phyloP scores from a whole-genome alignment of 2,797 vertebrate species.

The Enteromius fasciolatus region DNA sequence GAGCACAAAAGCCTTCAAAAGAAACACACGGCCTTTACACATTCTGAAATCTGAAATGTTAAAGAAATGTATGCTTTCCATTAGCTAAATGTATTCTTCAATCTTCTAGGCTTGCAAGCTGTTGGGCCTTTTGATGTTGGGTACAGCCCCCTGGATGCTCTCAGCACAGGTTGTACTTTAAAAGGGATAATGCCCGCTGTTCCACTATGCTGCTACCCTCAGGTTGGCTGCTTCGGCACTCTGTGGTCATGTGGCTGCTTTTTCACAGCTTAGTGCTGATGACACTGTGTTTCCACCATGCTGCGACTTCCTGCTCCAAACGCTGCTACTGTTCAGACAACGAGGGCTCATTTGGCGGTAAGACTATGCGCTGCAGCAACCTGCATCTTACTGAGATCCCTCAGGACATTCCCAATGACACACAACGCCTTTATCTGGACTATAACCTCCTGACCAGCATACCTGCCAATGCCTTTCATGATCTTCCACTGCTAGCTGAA shows the following conservation, averaged over 20 bases:
- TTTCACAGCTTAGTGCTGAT: slow-evolving; percentile 87
- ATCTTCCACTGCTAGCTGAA: slow-evolving; percentile 86
- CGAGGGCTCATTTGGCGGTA: slow-evolving; percentile 77
- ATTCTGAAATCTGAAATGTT: not conserved
- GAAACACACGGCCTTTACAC: not conserved
- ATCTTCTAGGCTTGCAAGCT: slow-evolving; percentile 64
- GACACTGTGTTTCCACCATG: slow-evolving; percentile 81
- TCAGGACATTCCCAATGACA: slow-evolving; percentile 92
- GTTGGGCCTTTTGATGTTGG: slow-evolving; percentile 67
- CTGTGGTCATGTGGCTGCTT: slow-evolving; percentile 82
- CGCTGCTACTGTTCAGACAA: slow-evolving; percentile 89
- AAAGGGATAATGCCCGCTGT: slow-evolving; percentile 70
- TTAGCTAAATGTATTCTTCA: slow-evolving; percentile 32
- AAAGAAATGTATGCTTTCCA: not conserved
- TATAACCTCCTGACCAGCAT: slow-evolving; percentile 88
- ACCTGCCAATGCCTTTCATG: slow-evolving; percentile 86
- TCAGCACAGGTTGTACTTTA: slow-evolving; percentile 60
- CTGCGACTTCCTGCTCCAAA: slow-evolving; percentile 82
- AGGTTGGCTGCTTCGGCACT: slow-evolving; percentile 77
- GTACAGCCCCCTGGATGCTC: slow-evolving; percentile 41
- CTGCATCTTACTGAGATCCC: slow-evolving; percentile 88
- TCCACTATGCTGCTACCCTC: slow-evolving; percentile 73
- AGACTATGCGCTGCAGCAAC: slow-evolving; percentile 93
- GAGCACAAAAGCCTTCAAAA: not conserved
- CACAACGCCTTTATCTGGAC: slow-evolving; percentile 90